Evolutionary conservation across 2,113 vertebrate genomes (phyloP), one percentile per base, ranked within the genome.

Genomic region (Pseudopodoces humilis): DNA sequence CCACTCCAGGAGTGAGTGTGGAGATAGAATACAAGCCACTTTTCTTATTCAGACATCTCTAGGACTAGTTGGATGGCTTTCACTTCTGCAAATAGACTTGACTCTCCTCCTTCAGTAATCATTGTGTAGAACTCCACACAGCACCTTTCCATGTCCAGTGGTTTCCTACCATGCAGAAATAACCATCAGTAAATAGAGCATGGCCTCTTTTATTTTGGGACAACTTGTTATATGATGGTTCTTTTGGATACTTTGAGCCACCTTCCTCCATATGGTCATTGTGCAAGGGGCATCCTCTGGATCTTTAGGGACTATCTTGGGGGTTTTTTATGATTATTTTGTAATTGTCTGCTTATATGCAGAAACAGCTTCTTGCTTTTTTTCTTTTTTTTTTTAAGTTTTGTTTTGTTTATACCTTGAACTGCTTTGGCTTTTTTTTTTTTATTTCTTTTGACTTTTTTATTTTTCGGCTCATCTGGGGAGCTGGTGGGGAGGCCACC

Each of bases 401-500:
- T 58, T 58, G 49, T 11, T 33, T 39, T 31, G 19, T 20, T 55
- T 44, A 16, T 16, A 3, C 13, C 31, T 58, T 46, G 10, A 28
- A 28, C 3, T 22, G 1, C 35, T 58, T 21, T 8, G 6, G 41
- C 1, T 35, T 10, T 55, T 33, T 27, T 30, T 28, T 22, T 12
- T 13, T 16, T 5, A 37, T 37, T 3, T 14, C 3, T 67, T 35
- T 47, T 28, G 8, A 28, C 1, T 11, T 30, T 25, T 47, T 56
- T 10, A 10, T n/a, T 31, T 41, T 39, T 23, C 13, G 2, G 5
- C 23, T 18, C 23, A 23, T 3, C 4, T 28, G 37, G 39, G 24
- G 31, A 64, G 4, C 14, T 52, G 10, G 7, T 9, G 18, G 19
- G 24, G 11, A 63, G 19, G 31, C 15, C 0, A 0, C 15, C 60